Conservation (phyloP, 2,888 invertebrate species). For the Himalopsyche kuldschensis region DNA sequence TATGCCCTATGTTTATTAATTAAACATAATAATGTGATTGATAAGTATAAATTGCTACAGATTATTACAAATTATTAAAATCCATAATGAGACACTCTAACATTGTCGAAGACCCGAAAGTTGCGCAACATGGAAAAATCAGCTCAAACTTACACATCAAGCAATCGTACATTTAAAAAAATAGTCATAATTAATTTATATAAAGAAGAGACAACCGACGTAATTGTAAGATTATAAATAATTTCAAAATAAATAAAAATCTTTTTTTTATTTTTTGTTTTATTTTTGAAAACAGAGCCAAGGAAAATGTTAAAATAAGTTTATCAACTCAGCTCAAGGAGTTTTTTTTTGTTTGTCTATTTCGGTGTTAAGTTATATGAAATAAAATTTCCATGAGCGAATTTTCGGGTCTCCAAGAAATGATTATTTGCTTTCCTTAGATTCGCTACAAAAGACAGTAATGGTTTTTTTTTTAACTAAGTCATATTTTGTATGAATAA, state of each 20-base stretch:
- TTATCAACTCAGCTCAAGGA: too few relatives aligned
- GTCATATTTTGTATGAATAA: not conserved
- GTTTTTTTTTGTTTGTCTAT: too few relatives aligned
- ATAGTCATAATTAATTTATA: too few relatives aligned
- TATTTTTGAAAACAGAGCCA: too few relatives aligned
- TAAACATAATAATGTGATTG: slow-evolving; percentile 10
- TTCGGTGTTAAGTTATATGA: not conserved
- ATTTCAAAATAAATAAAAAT: too few relatives aligned
- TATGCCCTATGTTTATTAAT: slow-evolving; percentile 11
- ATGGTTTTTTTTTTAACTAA: not conserved
- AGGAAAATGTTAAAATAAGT: too few relatives aligned
- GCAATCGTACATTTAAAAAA: too few relatives aligned
- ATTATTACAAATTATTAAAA: not conserved
- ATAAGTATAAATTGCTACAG: slow-evolving; percentile 3
- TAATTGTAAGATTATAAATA: too few relatives aligned
- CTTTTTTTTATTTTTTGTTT: too few relatives aligned
- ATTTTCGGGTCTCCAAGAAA: slow-evolving; percentile 38
- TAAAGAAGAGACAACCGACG: too few relatives aligned
- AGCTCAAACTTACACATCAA: too few relatives aligned
- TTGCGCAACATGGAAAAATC: slow-evolving; percentile 8
- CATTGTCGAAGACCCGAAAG: slow-evolving; percentile 39
- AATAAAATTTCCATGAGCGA: not conserved
- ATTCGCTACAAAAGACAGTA: not conserved
- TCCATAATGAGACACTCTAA: not conserved
- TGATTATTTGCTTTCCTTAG: not conserved